phyloP scores from a whole-genome alignment of 2,888 invertebrate genomes.

The Heliconius aoede region DNA sequence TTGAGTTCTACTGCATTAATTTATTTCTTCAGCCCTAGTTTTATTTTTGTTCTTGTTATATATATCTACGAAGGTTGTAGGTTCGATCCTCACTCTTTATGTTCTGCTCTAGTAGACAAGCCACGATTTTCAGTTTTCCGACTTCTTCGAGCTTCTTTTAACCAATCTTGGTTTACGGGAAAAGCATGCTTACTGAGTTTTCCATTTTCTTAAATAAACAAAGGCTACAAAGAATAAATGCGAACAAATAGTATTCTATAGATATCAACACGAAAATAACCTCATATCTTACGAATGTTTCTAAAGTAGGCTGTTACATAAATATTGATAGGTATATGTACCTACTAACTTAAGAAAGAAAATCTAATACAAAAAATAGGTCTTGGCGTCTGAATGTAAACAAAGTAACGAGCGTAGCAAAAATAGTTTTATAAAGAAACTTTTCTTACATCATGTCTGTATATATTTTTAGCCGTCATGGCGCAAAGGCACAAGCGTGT shows the following conservation, averaged over 20 bases:
- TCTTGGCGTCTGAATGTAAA: constrained; percentile 23
- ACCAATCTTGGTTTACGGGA: no score
- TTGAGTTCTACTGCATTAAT: no score
- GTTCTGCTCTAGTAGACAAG: no score
- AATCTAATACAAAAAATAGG: constrained; percentile 22
- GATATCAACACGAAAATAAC: background rate
- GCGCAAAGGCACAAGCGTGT: no score
- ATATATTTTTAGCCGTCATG: background rate
- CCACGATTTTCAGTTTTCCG: no score
- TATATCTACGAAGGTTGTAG: no score
- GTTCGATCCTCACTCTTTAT: no score
- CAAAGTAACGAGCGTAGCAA: constrained; percentile 18
- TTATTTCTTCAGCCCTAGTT: no score
- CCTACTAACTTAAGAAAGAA: constrained; percentile 24
- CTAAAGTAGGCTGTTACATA: constrained; percentile 21
- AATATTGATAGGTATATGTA: constrained; percentile 28
- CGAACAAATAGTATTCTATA: background rate
- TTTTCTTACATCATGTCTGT: background rate
- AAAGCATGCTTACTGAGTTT: no score
- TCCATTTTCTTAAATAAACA: no score
- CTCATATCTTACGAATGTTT: background rate
- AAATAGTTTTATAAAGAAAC: constrained; percentile 13
- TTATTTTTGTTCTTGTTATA: no score
- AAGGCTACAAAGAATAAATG: background rate
- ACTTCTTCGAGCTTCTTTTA: no score